phyloP scores from a whole-genome alignment of 2,888 invertebrate species.

The Hanleya hanleyi region DNA sequence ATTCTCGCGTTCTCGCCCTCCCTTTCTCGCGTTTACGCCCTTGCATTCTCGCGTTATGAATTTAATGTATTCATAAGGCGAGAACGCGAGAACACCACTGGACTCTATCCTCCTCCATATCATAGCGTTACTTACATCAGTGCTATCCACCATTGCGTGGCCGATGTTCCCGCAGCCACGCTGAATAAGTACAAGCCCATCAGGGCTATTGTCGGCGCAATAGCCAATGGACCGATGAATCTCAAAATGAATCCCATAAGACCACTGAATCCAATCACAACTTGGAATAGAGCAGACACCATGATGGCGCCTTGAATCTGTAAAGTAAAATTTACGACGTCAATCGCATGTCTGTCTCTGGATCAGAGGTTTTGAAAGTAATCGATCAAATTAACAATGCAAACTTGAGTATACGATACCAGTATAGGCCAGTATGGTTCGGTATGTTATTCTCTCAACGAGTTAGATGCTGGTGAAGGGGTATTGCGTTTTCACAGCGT shows the following conservation, averaged over 20 bases:
- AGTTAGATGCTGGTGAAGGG: too few relatives aligned
- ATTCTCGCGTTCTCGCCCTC: too few relatives aligned
- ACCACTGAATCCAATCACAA: conserved; percentile 82
- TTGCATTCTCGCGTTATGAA: too few relatives aligned
- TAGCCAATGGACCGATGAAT: conserved; percentile 87
- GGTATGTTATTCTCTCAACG: too few relatives aligned
- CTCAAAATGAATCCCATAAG: conserved; percentile 83
- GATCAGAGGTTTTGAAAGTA: background rate
- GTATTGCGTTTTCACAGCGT: too few relatives aligned
- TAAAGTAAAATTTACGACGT: background rate
- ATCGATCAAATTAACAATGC: background rate
- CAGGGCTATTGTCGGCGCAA: conserved; percentile 87
- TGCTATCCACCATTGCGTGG: conserved; percentile 90
- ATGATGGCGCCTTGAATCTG: conserved; percentile 86
- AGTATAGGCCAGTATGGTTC: background rate
- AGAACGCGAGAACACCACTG: too few relatives aligned
- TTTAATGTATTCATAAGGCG: too few relatives aligned
- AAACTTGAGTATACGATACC: background rate
- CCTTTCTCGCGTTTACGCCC: too few relatives aligned
- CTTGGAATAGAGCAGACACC: conserved; percentile 84
- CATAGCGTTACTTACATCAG: conserved; percentile 81
- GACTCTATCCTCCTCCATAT: too few relatives aligned
- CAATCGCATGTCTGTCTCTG: background rate
- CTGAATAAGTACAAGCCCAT: conserved; percentile 88
- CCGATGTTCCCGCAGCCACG: conserved; percentile 84